Conservation (phyloP, 2,888 invertebrate genomes). For the Chaitophorus viminalis region DNA sequence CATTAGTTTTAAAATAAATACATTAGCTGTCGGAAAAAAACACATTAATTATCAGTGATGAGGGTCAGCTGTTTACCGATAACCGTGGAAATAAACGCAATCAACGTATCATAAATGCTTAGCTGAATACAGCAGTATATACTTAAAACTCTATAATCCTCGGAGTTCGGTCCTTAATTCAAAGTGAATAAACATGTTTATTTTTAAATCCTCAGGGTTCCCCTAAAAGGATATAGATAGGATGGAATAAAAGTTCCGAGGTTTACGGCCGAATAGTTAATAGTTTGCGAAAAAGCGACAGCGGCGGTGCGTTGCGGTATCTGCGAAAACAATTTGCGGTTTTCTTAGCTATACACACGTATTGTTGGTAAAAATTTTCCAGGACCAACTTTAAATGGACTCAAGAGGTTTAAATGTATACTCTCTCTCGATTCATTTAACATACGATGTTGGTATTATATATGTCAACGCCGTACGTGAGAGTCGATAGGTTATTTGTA, state of each 20-base stretch:
- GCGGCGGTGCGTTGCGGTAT: too few relatives aligned
- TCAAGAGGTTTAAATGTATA: not conserved
- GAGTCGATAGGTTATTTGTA: too few relatives aligned
- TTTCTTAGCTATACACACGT: too few relatives aligned
- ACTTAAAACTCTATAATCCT: slow-evolving; percentile 38
- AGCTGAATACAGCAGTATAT: not conserved
- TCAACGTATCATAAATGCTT: slow-evolving; percentile 25
- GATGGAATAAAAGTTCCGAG: not conserved
- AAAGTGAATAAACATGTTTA: slow-evolving; percentile 45
- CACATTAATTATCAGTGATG: not conserved
- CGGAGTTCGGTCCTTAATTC: slow-evolving; percentile 5
- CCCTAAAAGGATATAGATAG: slow-evolving; percentile 6
- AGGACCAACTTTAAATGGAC: not conserved
- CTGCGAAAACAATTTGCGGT: too few relatives aligned
- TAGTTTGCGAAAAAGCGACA: slow-evolving; percentile 15
- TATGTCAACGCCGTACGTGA: too few relatives aligned
- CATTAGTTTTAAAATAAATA: not conserved
- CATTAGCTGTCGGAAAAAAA: not conserved
- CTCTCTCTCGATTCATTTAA: too few relatives aligned
- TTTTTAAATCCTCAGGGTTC: slow-evolving; percentile 8
- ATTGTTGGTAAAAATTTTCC: too few relatives aligned
- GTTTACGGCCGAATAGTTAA: not conserved
- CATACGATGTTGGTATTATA: too few relatives aligned
- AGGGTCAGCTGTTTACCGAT: not conserved
- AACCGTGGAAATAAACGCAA: slow-evolving; percentile 5